Base-by-base conservation (phyloP, 1,140 invertebrate species). In the Cotesia chilonis region DNA sequence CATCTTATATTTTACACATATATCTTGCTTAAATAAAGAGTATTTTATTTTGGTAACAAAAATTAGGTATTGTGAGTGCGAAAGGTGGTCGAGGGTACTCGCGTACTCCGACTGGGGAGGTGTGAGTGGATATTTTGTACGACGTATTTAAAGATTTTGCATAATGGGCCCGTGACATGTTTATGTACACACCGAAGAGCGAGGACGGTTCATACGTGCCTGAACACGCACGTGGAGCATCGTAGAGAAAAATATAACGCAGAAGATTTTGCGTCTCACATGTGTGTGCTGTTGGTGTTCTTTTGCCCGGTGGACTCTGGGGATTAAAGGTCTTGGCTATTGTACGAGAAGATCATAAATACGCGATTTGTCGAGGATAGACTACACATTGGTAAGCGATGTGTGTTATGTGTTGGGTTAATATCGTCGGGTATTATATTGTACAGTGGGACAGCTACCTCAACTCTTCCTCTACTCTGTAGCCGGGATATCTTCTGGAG, bases 71-170 rank as follows among this genome's bases (percentile, higher is more conserved):
- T 47, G 41, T 47, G 36, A 41, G 12, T 12, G 36, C 41, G 35
- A 47, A 9, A 47, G 41, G 41, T 41, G 38, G 5, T 41, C 9
- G 38, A 7, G 38, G 5, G 38, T 10, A 10, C 41, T 6, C 7
- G 41, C 41, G 28, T 28, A 28, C 28, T 28, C 28, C 28, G 3
- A 28, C 28, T 28, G 28, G 28, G 28, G 28, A 28, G 28, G 28
- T 28, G 28, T 28, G 28, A 28, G 28, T 28, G 37, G 37, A 65
- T 65, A 65, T 65, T 37, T 68, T 51, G 80, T 76, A 79, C 73
- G 78, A 80, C 82, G 82, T 83, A 84, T 84, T 84, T 82, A 84
- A 84, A 84, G 72, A 85, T 84, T 84, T 85, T 84, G 81, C 83
- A 85, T 85, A 85, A 85, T 84, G 81, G 81, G 75, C 77, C 69